A percentile compares a stretch with the other conserved stretches of the same genome.
Conservation (phyloP, 2,113 vertebrate species). For the Mobula hypostoma region DNA sequence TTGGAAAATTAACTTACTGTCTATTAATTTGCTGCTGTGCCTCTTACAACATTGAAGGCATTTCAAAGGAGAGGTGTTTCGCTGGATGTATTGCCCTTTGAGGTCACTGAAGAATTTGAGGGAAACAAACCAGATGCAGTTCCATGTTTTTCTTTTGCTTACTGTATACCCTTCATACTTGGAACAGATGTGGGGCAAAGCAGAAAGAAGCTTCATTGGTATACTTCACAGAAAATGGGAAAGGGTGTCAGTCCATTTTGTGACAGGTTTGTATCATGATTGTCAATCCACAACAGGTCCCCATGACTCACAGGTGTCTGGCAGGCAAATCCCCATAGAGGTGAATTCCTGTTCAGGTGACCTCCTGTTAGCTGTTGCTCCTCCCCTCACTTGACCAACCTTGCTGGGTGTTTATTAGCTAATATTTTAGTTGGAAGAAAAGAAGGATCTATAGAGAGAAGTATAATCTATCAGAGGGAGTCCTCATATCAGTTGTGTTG, state of each 20-base stretch:
- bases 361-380: neutral
- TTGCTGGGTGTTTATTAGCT: neutral
- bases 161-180: neutral
- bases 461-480: no score
- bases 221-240: neutral
- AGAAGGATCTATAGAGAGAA: neutral
- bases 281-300: neutral
- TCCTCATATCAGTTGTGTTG: no score
- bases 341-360: neutral
- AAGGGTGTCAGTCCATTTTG: neutral
- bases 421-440: neutral
- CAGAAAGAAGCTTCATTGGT: neutral
- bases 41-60: no score
- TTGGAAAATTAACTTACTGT: neutral
- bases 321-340: neutral
- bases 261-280: neutral
- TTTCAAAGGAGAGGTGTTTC: no score
- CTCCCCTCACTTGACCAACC: neutral
- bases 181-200: neutral
- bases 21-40: no score
- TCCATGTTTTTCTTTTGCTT: neutral
- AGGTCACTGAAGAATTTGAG: no score
- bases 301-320: neutral
- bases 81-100: no score
- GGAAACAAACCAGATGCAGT: no score